Base-by-base conservation (phyloP, 2,888 invertebrate genomes). In the Elysia crispata region DNA sequence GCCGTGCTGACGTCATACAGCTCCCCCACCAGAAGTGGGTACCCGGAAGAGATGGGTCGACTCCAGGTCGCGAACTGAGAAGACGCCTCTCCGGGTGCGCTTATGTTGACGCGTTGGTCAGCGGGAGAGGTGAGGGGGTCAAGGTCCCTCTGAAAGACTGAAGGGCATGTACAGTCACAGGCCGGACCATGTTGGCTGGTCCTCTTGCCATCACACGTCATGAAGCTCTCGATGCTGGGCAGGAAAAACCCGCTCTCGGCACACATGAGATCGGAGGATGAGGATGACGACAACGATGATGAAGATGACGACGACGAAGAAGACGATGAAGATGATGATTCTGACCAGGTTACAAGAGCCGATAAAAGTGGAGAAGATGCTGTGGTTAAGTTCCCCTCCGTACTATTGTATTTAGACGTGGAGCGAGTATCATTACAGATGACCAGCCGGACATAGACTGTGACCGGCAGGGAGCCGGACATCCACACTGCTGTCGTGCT, bases 201-300 rank as follows among this genome's bases (percentile, higher is more conserved):
- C 28, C 64, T 30, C 20, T 81, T 81, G 49, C 73, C 76, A 13
- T 66, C 76, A 67, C 84, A 85, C 6, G 81, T 80, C 25, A 83
- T 79, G 54, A 80, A 84, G 76, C 84, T 82, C 69, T 85, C 85
- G 13, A 84, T 67, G 13, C 83, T 81, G 0, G 85, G 84, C 25
- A 85, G 80, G 69, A 83, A 82, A 57, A 83, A 85, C 13, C 82
- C 84, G 66, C 76, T 83, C 41, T 81, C 76, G 28, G 72, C 62
- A 33, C 77, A 80, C 57, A 67, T 31, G 23, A 33, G 54, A 18
- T 64, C 18, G 15, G 25, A 28, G 3, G 25, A 6, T 23, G 25
- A 6, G 3, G n/a, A 23, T 6, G n/a, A 23, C 6, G n/a, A 3
- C 6, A 6, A 8, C 15, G 60, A 60, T 60, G n/a, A 15, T 23